These are phyloP conservation scores for Philypnodon macrostomus DNA, from an alignment of 2,797 vertebrate species.

Conservation along the genomic window DNA sequence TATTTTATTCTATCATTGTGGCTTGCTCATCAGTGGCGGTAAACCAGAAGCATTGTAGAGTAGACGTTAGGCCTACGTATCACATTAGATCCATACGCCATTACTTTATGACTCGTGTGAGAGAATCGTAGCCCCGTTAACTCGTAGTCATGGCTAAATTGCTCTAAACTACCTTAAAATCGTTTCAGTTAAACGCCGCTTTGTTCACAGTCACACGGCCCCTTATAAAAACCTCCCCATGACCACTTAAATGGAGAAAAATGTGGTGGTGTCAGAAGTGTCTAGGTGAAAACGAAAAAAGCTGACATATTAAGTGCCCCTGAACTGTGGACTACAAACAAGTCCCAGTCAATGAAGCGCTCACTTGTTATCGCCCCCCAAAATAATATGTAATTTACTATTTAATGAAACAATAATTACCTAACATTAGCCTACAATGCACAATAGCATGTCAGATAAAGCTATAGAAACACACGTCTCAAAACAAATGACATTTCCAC, in stretches of 20 bases:
- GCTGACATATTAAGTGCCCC: constrained; percentile 5
- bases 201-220: constrained; percentile 10
- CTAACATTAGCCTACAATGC: too few relatives aligned
- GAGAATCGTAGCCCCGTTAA: constrained; percentile 20
- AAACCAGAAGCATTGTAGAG: constrained; percentile 24
- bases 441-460: background rate
- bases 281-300: constrained; percentile 15
- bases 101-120: constrained; percentile 48
- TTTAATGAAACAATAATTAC: too few relatives aligned
- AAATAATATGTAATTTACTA: too few relatives aligned
- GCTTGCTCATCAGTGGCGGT: constrained; percentile 5
- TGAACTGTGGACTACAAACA: background rate
- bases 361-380: too few relatives aligned
- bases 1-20: constrained; percentile 17
- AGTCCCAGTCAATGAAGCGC: too few relatives aligned
- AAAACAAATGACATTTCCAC: background rate
- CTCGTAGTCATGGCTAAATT: constrained; percentile 33
- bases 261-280: constrained; percentile 9
- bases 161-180: constrained; percentile 39
- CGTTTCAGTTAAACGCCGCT: constrained; percentile 31
- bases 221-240: constrained; percentile 36
- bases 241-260: constrained; percentile 32
- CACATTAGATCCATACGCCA: constrained; percentile 7
- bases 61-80: constrained; percentile 2
- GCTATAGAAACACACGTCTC: too few relatives aligned